Base-by-base conservation (phyloP, 1,140 invertebrate genomes). In the Cherax quadricarinatus region DNA sequence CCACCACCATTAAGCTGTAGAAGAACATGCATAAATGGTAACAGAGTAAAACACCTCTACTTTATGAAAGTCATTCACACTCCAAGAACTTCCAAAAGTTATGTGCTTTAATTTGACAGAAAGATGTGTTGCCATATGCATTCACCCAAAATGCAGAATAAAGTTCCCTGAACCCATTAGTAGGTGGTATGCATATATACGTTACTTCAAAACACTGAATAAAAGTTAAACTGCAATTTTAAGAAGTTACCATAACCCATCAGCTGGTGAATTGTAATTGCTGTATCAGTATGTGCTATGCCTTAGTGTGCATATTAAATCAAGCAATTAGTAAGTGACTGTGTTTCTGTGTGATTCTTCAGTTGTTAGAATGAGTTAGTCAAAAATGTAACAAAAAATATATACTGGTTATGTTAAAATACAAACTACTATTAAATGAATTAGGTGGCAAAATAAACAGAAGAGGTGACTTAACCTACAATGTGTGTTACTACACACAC, bases 1-100 rank as follows among this genome's bases (percentile, higher is more conserved):
- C 83, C 62, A 91, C 82, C 89, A 91, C 89, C 89, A 86, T 86
- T 84, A 91, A 73, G 89, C 89, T 91, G 89, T 79, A 86, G 89
- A 75, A 49, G 73, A 62, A 91, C 62, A 85, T 85, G 89, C 89
- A 91, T 3, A 70, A 24, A 53, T 48, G 73, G 80, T 91, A n/a
- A 91, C 57, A 18, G n/a, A 24, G 48, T 30, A 30, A 16, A 24
- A 75, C 70, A 75, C 70, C 24, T n/a, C 24, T 70, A n/a, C 6
- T 21, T 12, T 62, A 41, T 30, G 66, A 51, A 9, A 86, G 66
- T 70, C 84, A 86, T 49, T 7, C 41, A 75, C 70, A 66, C 62
- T 66, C 24, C 70, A 75, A 75, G 70, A 51, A 81, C 48, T 81
- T 51, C 79, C 51, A 6, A 81, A 81, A 81, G 48, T 30, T 41